A percentile compares a stretch with the other conserved stretches of the same genome.
Evolutionary conservation across 2,888 invertebrate species (phyloP).

Genomic region (Allophyes oxyacanthae): DNA sequence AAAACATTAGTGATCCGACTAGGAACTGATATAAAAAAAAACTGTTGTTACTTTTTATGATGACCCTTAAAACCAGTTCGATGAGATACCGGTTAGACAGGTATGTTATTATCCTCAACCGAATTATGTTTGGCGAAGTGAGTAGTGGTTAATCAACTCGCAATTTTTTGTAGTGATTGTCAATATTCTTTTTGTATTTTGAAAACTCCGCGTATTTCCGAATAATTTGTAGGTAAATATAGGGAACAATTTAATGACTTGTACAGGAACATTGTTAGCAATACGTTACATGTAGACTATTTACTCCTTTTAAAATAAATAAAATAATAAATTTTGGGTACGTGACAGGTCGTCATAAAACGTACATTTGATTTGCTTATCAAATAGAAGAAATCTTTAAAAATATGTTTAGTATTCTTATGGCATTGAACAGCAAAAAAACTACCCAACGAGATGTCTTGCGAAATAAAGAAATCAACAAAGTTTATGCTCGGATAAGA

Average conservation of each 20-base stretch:
- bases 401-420: constrained; percentile 59
- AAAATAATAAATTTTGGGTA: too few relatives aligned
- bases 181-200: constrained; percentile 27
- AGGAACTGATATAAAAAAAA: too few relatives aligned
- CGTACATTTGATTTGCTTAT: constrained; percentile 52
- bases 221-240: constrained; percentile 48
- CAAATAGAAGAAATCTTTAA: constrained; percentile 58
- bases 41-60: not conserved
- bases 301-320: too few relatives aligned
- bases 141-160: constrained; percentile 30
- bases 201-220: constrained; percentile 30
- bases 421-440: constrained; percentile 47
- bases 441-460: constrained; percentile 5
- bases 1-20: too few relatives aligned
- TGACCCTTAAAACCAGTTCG: constrained; percentile 19
- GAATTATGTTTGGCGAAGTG: constrained; percentile 15
- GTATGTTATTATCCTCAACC: constrained; percentile 13
- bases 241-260: constrained; percentile 52
- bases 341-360: too few relatives aligned
- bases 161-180: constrained; percentile 49
- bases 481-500: constrained; percentile 32
- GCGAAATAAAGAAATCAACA: constrained; percentile 27
- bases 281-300: constrained; percentile 44
- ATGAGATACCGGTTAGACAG: constrained; percentile 24
- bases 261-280: constrained; percentile 49